Percentiles rank a stretch among this genome's conserved stretches.
phyloP scores from a whole-genome alignment of 92 coral and sea anemone genomes.

The Isaurus tuberculatus region DNA sequence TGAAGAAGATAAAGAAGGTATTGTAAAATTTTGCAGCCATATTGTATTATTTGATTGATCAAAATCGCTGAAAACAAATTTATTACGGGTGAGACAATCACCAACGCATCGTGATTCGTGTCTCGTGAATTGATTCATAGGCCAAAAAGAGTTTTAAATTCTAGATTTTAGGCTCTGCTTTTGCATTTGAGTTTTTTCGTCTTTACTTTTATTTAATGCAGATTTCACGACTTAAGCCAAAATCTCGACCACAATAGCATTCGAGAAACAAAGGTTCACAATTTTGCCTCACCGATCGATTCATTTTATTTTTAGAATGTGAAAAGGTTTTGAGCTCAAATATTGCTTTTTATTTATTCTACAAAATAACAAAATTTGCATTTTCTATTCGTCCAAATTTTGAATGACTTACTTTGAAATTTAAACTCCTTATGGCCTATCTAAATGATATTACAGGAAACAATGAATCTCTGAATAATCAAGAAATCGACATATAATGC shows the following conservation, averaged over 20 bases:
- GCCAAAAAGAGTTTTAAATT: background rate
- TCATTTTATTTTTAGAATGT: background rate
- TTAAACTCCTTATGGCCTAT: background rate
- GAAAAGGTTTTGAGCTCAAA: background rate
- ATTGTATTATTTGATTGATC: background rate
- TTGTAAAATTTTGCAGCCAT: background rate
- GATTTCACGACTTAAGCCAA: background rate
- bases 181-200: background rate
- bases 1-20: conserved; percentile 42
- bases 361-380: background rate
- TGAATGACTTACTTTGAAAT: too few relatives aligned
- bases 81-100: conserved; percentile 9
- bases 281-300: background rate
- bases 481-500: background rate
- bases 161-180: background rate
- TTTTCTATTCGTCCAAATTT: background rate
- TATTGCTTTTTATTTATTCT: background rate
- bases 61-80: background rate
- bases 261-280: background rate
- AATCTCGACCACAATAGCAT: background rate
- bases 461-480: background rate
- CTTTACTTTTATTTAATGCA: background rate
- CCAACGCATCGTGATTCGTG: background rate
- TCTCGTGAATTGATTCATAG: background rate
- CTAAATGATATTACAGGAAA: background rate